Evolutionary conservation across 2,113 vertebrate species (phyloP).

Genomic region (Brienomyrus brachyistius): DNA sequence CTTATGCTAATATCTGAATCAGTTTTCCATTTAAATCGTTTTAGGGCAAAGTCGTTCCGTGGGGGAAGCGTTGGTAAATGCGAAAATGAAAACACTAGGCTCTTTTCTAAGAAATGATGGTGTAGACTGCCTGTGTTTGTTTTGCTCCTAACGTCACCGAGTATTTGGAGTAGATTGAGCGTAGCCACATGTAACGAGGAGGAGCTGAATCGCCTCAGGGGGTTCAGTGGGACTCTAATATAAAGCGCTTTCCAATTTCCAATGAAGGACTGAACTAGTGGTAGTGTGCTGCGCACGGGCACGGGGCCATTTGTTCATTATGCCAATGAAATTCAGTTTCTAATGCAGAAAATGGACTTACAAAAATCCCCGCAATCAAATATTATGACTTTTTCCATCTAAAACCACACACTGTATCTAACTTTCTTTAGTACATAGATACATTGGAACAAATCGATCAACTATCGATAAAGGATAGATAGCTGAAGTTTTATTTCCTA

Average conservation of each 20-base stretch:
- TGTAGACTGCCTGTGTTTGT: background rate
- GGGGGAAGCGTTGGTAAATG: background rate
- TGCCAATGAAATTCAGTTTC: background rate
- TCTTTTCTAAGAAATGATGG: background rate
- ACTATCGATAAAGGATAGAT: background rate
- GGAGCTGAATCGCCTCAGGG: conserved; percentile 68
- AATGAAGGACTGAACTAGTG: conserved; percentile 56
- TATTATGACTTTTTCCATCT: background rate
- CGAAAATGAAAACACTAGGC: background rate
- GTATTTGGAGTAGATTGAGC: background rate
- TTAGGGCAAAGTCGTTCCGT: background rate
- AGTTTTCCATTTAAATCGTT: background rate
- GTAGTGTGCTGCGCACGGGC: conserved; percentile 40
- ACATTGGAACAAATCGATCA: background rate
- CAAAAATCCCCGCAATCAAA: background rate
- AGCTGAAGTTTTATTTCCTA: background rate
- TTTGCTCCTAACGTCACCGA: background rate
- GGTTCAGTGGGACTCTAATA: conserved; percentile 71
- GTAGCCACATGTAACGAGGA: conserved; percentile 52
- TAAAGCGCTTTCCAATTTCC: conserved; percentile 55
- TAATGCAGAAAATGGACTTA: background rate
- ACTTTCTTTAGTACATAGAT: background rate
- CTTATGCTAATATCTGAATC: background rate
- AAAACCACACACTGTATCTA: background rate
- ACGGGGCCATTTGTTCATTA: background rate